These are phyloP conservation scores for Sebastes dallii DNA, from an alignment of 2,797 vertebrate genomes.

Conservation along the genomic window DNA sequence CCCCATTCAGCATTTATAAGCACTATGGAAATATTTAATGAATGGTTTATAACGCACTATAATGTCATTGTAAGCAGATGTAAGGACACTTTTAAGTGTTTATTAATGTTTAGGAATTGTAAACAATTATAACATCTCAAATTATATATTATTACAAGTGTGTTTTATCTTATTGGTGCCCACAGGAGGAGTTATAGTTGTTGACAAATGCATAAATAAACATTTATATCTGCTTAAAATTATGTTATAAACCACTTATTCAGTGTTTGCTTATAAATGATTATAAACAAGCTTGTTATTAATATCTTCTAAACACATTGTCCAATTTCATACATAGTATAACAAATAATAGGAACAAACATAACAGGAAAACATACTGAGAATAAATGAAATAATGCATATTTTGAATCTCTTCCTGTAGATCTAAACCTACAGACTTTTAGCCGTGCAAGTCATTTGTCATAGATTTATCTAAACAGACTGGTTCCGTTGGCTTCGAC, in stretches of 20 bases:
- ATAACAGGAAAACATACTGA: neutral
- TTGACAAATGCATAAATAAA: neutral
- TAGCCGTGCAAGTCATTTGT: slow-evolving; percentile 15
- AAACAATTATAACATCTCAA: neutral
- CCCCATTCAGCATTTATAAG: neutral
- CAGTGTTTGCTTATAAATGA: neutral
- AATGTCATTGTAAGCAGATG: neutral
- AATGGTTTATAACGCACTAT: neutral
- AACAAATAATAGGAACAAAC: neutral
- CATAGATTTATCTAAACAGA: slow-evolving; percentile 63
- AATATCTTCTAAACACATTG: neutral
- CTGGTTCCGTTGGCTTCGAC: slow-evolving; percentile 67
- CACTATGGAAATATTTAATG: neutral
- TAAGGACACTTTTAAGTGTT: neutral
- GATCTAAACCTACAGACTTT: neutral
- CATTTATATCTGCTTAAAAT: neutral
- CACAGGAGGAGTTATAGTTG: neutral
- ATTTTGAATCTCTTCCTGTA: neutral
- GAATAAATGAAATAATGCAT: neutral
- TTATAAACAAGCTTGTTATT: neutral
- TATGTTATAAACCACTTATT: neutral
- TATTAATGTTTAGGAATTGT: neutral
- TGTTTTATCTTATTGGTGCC: neutral
- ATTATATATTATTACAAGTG: neutral
- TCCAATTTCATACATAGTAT: neutral